A percentile compares a stretch with the other conserved stretches of the same genome.
phyloP scores from a whole-genome alignment of 2,888 invertebrate genomes.

The Adelphocoris suturalis region DNA sequence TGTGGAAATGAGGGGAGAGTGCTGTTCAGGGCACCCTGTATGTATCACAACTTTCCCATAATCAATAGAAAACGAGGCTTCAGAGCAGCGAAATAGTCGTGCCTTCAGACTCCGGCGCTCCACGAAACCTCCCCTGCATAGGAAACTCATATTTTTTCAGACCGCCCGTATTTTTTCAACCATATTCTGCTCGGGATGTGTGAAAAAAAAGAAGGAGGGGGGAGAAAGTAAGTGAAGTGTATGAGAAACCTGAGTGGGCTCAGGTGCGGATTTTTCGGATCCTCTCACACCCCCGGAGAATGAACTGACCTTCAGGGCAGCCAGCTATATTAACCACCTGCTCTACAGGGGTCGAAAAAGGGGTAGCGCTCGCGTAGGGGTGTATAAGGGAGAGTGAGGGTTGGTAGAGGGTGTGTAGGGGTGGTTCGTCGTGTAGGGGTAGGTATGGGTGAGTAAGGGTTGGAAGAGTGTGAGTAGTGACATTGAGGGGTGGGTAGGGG shows the following conservation, averaged over 20 bases:
- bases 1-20: too few relatives aligned
- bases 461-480: background rate
- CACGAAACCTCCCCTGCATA: background rate
- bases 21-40: too few relatives aligned
- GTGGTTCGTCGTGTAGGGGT: too few relatives aligned
- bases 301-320: conserved; percentile 35
- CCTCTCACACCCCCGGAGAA: conserved; percentile 14
- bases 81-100: too few relatives aligned
- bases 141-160: background rate
- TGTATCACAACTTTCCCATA: too few relatives aligned
- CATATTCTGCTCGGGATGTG: background rate
- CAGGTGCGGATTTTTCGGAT: conserved; percentile 34
- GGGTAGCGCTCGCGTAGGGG: background rate
- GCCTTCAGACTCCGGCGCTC: background rate
- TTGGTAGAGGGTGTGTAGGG: too few relatives aligned
- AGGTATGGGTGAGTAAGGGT: too few relatives aligned
- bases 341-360: conserved; percentile 8
- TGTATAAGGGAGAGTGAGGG: too few relatives aligned
- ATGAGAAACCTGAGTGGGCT: conserved; percentile 33
- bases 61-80: too few relatives aligned
- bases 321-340: conserved; percentile 34
- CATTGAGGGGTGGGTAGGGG: background rate
- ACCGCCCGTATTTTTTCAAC: background rate
- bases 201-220: background rate
- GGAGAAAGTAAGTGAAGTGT: background rate